phyloP scores from a whole-genome alignment of 2,113 vertebrate species.

The Thinocorus orbignyianus region DNA sequence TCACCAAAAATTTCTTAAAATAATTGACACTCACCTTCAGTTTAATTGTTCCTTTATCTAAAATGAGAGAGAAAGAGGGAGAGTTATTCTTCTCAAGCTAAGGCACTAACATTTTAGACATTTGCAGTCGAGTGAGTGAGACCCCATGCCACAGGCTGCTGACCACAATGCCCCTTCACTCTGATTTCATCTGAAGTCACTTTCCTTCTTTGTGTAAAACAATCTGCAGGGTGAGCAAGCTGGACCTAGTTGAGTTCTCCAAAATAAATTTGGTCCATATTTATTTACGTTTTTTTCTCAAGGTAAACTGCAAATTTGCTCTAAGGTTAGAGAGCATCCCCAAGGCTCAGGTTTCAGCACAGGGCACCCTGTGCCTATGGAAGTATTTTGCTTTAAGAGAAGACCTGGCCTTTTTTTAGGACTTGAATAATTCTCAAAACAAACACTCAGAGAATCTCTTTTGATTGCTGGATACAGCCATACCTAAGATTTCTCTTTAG shows the following conservation, averaged over 20 bases:
- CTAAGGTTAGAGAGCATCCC: neutral
- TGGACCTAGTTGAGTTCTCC: neutral
- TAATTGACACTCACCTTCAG: conserved; percentile 83
- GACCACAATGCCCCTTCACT: neutral
- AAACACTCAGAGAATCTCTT: neutral
- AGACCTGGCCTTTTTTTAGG: neutral
- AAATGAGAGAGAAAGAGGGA: conserved; percentile 44
- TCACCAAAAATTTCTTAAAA: neutral
- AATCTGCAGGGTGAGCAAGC: neutral
- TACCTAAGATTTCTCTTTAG: neutral
- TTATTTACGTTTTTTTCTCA: neutral
- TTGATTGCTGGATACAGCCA: neutral
- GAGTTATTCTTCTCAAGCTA: neutral
- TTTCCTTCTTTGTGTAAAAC: neutral
- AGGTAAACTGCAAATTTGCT: neutral
- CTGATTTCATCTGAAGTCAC: neutral
- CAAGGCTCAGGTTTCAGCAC: neutral
- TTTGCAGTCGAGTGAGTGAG: neutral
- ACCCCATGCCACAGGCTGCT: neutral
- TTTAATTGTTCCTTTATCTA: conserved; percentile 91
- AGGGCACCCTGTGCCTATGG: neutral
- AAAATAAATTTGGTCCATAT: neutral
- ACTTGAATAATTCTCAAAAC: neutral
- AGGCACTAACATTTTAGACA: neutral
- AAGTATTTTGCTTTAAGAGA: neutral